A percentile compares a stretch with the other conserved stretches of the same genome.
Evolutionary conservation across 2,888 invertebrate species (phyloP).

Genomic region (Laothoe populi): DNA sequence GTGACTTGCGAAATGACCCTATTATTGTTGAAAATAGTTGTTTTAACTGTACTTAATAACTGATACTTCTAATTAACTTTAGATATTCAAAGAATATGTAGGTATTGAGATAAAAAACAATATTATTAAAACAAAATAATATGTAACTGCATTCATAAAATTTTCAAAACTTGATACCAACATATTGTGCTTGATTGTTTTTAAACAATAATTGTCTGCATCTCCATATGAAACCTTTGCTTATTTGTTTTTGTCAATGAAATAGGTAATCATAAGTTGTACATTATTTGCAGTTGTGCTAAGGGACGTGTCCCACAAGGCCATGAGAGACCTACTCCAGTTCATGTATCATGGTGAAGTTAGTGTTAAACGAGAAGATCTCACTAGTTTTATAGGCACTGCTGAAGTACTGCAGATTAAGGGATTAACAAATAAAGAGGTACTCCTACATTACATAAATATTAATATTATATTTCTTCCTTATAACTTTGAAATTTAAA

Average conservation of each 20-base stretch:
- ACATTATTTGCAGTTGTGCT: conserved; percentile 82
- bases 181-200: too few species aligned
- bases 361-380: conserved; percentile 89
- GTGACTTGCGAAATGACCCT: conserved; percentile 10
- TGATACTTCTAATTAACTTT: not conserved
- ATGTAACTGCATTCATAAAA: too few species aligned
- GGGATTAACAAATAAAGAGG: conserved; percentile 87
- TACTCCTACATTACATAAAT: conserved; percentile 36
- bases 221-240: too few species aligned
- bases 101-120: too few species aligned
- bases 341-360: conserved; percentile 92
- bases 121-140: too few species aligned
- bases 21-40: not conserved
- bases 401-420: conserved; percentile 90
- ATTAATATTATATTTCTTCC: not conserved
- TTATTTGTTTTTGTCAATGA: too few species aligned
- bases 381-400: conserved; percentile 88
- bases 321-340: conserved; percentile 89
- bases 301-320: conserved; percentile 88
- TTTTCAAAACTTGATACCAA: too few species aligned
- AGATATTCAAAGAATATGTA: too few species aligned
- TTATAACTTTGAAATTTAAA: too few species aligned
- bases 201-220: too few species aligned
- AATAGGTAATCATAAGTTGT: not conserved
- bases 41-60: not conserved